Base-by-base conservation (phyloP, 1,140 invertebrate genomes). In the Apis cerana region DNA sequence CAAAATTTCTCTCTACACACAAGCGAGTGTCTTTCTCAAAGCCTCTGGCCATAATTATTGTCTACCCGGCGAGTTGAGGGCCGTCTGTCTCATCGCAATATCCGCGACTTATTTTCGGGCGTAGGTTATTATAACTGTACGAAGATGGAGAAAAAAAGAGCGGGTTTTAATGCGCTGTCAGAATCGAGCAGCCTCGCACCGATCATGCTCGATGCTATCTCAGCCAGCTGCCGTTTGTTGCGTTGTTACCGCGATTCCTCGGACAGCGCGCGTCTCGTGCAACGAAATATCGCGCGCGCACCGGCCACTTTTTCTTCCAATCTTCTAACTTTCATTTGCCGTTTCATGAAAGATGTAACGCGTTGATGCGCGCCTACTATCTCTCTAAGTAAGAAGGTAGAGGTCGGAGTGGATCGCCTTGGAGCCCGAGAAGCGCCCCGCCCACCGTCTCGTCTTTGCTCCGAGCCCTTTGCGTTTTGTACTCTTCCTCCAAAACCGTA, bases 401-500 rank as follows among this genome's bases (percentile, higher is more conserved):
- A 93, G 92, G 91, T 91, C 88, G 90, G 92, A 93, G 92, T 93
- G 92, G 92, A 92, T 94, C 92, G 92, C 92, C 92, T 93, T 93
- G 92, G 92, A 94, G 92, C 92, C 91, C 87, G 89, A 92, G 91
- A 92, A 91, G 92, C 91, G 93, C 91, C 92, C 93, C 92, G 93
- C 93, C 93, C 93, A 94, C 91, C 93, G 93, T 94, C 93, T 94
- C 92, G 93, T 93, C 92, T 89, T 88, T 83, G 91, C 92, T 92
- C 85, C 83, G 85, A 91, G 90, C 92, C 91, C 91, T 92, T 91
- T 91, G 88, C 86, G 87, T 89, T 89, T 88, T 80, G 79, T 89
- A 88, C 79, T 88, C 88, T 88, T 90, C 90, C 86, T 91, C 91
- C 90, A 92, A 91, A 92, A 92, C 89, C 89, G 85, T 90, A 91